Percentiles rank a stretch among this genome's conserved stretches.
These are phyloP conservation scores for Amblyornis subalaris DNA, from an alignment of 2,113 vertebrate species.

Conservation along the genomic window DNA sequence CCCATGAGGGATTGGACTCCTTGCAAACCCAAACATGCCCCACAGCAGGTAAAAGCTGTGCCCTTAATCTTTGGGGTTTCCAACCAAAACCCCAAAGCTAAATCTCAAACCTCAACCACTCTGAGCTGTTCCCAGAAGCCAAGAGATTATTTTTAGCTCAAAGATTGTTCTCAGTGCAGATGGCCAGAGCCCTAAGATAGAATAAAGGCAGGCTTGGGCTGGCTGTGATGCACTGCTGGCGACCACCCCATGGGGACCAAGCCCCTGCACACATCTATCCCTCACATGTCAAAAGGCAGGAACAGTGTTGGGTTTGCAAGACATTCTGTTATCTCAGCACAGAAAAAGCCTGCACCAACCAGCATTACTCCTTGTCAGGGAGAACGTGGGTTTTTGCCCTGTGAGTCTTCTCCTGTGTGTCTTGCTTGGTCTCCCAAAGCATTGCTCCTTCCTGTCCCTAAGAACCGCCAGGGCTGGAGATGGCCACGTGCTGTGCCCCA, in stretches of 20 bases:
- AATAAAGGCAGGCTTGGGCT: not conserved
- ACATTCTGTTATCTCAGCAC: not conserved
- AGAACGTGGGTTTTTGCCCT: not conserved
- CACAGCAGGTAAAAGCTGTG: not conserved
- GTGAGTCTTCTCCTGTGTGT: not conserved
- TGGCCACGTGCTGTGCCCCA: rapidly evolving
- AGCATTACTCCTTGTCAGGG: not conserved
- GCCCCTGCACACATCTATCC: not conserved
- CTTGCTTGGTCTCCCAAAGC: not conserved
- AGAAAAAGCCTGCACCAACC: not conserved
- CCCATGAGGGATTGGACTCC: too few relatives aligned
- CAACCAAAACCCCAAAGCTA: not conserved
- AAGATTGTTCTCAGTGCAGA: not conserved
- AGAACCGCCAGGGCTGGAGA: rapidly evolving
- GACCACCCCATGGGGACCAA: rapidly evolving
- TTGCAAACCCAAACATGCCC: not conserved
- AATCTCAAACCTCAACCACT: not conserved
- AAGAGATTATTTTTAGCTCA: not conserved
- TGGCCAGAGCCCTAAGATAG: not conserved
- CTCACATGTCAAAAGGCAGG: not conserved
- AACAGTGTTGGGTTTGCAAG: not conserved
- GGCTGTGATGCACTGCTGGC: not conserved
- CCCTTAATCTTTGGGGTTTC: not conserved
- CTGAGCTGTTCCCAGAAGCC: not conserved
- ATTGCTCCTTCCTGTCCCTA: not conserved